A percentile compares a stretch with the other conserved stretches of the same genome.
phyloP scores from a whole-genome alignment of 2,888 invertebrate species.

The Callinectes sapidus region DNA sequence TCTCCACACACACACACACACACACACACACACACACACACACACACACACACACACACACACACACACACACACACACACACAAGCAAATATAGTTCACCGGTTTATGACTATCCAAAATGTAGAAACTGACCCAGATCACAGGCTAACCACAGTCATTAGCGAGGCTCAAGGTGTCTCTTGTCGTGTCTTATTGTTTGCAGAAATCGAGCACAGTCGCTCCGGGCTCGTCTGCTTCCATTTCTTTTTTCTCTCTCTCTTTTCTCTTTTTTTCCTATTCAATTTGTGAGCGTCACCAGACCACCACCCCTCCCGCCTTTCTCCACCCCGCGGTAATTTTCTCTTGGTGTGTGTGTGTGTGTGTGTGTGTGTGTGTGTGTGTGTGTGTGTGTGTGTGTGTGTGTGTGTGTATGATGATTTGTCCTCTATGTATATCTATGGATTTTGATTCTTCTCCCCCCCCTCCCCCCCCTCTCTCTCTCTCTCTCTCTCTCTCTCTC shows the following conservation, averaged over 20 bases:
- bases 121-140: constrained; percentile 24
- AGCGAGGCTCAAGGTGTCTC: constrained; percentile 13
- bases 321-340: not conserved
- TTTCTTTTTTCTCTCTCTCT: not conserved
- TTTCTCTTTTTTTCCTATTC: not conserved
- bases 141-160: constrained; percentile 19
- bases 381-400: constrained; percentile 1
- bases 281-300: not conserved
- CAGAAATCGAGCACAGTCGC: constrained; percentile 28
- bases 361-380: not conserved
- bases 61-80: not conserved
- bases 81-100: not conserved
- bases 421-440: too few species aligned
- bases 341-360: not conserved
- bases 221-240: not conserved
- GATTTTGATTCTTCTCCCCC: not conserved
- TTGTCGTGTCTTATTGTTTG: not conserved
- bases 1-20: not conserved
- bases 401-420: not conserved
- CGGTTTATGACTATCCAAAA: not conserved
- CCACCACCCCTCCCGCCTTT: not conserved
- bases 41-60: not conserved
- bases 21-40: not conserved
- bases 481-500: constrained; percentile 26
- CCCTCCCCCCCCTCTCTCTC: not conserved